A percentile compares a stretch with the other conserved stretches of the same genome.
phyloP scores from a whole-genome alignment of 2,888 invertebrate species.

The Polydesmus complanatus region DNA sequence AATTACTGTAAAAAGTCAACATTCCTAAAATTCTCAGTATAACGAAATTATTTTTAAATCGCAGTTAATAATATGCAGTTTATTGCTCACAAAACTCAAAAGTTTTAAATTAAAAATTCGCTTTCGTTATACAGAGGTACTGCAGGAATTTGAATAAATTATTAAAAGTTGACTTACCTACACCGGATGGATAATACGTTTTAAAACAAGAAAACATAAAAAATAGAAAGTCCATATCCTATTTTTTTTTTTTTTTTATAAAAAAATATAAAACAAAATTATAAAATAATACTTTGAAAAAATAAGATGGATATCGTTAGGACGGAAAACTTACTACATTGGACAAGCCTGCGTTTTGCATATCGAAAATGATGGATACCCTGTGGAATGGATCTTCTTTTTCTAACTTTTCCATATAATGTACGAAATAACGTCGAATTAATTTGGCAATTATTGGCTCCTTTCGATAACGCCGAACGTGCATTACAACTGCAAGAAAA shows the following conservation, averaged over 20 bases:
- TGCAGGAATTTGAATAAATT: no score
- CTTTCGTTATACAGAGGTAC: no score
- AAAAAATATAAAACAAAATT: no score
- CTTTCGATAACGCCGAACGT: slow-evolving; percentile 64
- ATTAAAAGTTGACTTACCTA: slow-evolving; percentile 32
- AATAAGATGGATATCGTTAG: neutral
- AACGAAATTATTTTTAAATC: neutral
- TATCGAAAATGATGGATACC: slow-evolving; percentile 77
- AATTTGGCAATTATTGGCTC: slow-evolving; percentile 59
- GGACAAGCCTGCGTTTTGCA: slow-evolving; percentile 68
- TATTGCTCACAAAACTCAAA: no score
- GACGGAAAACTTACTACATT: slow-evolving; percentile 45
- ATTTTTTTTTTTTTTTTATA: slow-evolving; percentile 16
- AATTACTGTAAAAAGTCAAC: slow-evolving; percentile 14
- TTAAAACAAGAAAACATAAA: slow-evolving; percentile 77
- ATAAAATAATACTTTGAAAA: slow-evolving; percentile 5
- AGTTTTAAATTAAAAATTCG: neutral
- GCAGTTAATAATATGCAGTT: no score
- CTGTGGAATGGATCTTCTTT: slow-evolving; percentile 57
- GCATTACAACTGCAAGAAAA: slow-evolving; percentile 48
- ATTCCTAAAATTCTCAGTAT: slow-evolving; percentile 2
- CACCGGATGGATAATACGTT: slow-evolving; percentile 61
- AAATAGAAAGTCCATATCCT: slow-evolving; percentile 78
- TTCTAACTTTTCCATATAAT: slow-evolving; percentile 69
- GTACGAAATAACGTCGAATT: slow-evolving; percentile 63